Evolutionary conservation across 92 coral and sea anemone species (phyloP), one percentile per base, ranked within the genome.

Genomic region (Palythoa caribaeorum): DNA sequence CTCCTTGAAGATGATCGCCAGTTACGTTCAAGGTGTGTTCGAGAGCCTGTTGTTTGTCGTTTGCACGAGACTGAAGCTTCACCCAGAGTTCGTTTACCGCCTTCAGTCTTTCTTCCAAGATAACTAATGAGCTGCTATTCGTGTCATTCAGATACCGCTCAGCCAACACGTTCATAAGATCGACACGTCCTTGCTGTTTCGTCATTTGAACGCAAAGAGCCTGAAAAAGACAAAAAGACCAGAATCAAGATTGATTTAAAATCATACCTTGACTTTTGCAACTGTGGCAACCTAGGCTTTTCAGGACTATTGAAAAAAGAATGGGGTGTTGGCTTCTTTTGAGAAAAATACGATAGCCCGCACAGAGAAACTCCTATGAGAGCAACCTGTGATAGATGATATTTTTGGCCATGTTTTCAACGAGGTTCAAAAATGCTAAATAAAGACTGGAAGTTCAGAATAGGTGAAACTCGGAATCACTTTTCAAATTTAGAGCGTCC

Each of bases 181-280:
- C 96, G 10, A 97, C 79, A 2, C 95, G 96, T 54, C 94, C 93
- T 76, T 97, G 99, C 20, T 95, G 98, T 38, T 95, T 92, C 35
- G 96, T 93, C 98, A 97, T 92, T 87, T 95, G 92, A 21, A 97
- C 98, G 75, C 98, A 96, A 54, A 96, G 89, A 13, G 98, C 95
- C 98, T 95, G 71, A 69, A 80, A 38, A 54, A 50, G 10, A 54
- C 60, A 54, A 54, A 54, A 6, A 57, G 20, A 57, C 4, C 4
- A 54, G 60, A 8, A 8, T 12, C 9, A 9, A 55, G 14, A 3
- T 55, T 8, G 62, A 11, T 55, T 15, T 11, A 55, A 55, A 55
- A 55, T 55, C 3, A 55, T 55, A 9, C 12, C 12, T 52, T 52
- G 55, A 52, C 7, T 52, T 28, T 28, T 28, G 28, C 28, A 28